A percentile compares a stretch with the other conserved stretches of the same genome.
These are phyloP conservation scores for Hippocampus mohnikei DNA, from an alignment of 2,113 vertebrate species.

Conservation along the genomic window DNA sequence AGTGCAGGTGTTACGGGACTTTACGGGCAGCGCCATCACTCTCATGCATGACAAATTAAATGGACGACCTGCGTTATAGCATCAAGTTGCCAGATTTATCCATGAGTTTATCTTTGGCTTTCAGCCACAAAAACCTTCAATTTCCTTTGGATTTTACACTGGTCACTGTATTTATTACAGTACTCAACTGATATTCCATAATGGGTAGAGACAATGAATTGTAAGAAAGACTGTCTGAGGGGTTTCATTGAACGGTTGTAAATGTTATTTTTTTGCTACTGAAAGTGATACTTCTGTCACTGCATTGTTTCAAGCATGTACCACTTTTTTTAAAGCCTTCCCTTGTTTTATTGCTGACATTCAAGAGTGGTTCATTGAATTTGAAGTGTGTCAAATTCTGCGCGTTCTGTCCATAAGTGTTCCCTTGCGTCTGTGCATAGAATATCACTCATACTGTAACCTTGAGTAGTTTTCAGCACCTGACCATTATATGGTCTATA, in stretches of 20 bases:
- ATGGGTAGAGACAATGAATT: conserved; percentile 23
- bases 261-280: conserved; percentile 40
- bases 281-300: conserved; percentile 37
- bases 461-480: conserved; percentile 42
- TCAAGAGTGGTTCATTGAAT: conserved; percentile 16
- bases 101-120: conserved; percentile 35
- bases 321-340: conserved; percentile 23
- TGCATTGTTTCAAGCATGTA: conserved; percentile 11
- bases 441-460: conserved; percentile 51
- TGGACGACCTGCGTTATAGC: conserved; percentile 70
- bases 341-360: conserved; percentile 26
- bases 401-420: conserved; percentile 17
- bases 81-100: conserved; percentile 6
- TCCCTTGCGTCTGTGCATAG: conserved; percentile 26
- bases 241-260: conserved; percentile 11
- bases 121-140: conserved; percentile 32
- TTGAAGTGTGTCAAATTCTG: conserved; percentile 10
- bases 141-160: conserved; percentile 31
- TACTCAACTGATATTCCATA: conserved; percentile 33
- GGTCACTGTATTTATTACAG: conserved; percentile 42
- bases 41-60: conserved; percentile 77
- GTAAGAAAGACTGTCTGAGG: conserved; percentile 27
- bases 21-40: conserved; percentile 69
- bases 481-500: conserved; percentile 64
- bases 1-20: conserved; percentile 73